Percentiles rank a stretch among this genome's conserved stretches.
Evolutionary conservation across 1,140 invertebrate species (phyloP).

Genomic region (Pteromalus puparum): DNA sequence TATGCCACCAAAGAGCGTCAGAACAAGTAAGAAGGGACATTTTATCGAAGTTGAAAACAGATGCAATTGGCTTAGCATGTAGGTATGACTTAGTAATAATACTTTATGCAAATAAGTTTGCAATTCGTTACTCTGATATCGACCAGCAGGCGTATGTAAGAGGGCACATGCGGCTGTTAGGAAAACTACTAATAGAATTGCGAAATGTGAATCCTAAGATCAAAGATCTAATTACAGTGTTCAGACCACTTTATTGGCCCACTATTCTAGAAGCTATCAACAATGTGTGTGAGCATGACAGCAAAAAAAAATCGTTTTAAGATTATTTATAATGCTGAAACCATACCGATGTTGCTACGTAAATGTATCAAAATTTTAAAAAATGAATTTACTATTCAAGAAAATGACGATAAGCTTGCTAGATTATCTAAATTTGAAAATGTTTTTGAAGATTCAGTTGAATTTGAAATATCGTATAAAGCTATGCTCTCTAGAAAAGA

Average conservation of each 20-base stretch:
- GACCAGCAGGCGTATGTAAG: not conserved
- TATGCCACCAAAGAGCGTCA: not conserved
- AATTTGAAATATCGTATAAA: not conserved
- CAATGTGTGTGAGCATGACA: not conserved
- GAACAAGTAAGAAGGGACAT: not conserved
- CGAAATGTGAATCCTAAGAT: not conserved
- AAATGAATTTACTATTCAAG: not conserved
- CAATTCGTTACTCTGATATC: no score
- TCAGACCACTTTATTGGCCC: conserved; percentile 1
- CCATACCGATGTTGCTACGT: not conserved
- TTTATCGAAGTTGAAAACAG: not conserved
- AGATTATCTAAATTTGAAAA: not conserved
- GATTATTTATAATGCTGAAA: conserved; percentile 9
- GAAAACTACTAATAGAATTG: not conserved
- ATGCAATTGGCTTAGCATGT: not conserved
- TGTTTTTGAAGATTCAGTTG: conserved; percentile 15
- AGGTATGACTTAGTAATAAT: not conserved
- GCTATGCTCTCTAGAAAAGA: not conserved
- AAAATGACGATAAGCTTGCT: not conserved
- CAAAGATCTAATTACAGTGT: not conserved
- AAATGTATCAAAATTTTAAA: conserved; percentile 29
- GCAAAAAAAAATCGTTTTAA: not conserved
- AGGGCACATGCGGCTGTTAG: not conserved
- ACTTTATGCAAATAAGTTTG: conserved; percentile 26
- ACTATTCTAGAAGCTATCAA: not conserved